Base-by-base conservation (phyloP, 2,888 invertebrate species). In the Criorhina ranunculi region DNA sequence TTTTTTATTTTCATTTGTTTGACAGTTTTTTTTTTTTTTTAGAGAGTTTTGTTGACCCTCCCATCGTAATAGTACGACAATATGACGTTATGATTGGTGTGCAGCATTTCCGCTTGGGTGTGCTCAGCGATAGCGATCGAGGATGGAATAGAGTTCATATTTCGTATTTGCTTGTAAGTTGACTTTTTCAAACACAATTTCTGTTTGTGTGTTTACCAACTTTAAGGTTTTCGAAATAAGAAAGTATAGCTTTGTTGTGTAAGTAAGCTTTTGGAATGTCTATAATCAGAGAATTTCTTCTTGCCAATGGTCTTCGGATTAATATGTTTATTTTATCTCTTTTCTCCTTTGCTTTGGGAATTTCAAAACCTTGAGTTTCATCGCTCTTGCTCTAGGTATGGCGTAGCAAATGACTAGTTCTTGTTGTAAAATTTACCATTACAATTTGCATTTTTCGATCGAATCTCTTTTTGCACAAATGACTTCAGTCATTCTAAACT, bases 21-120 rank as follows among this genome's bases (percentile, higher is more conserved):
- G 19, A 19, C 15, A 5, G 17, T 29, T 33, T 12, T 37, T n/a
- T 29, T 33, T 12, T 37, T n/a, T 46, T 51, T 11, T 19, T 5
- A 59, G 4, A 24, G 2, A 51, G 67, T 17, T 19, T 37, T 55
- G 7, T 44, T 55, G 44, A 11, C 35, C 70, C 24, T 17, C 12
- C 11, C 8, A 24, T 35, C 29, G 64, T 75, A 53, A 8, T 8
- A 15, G n/a, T 17, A 19, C n/a, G 46, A 12, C 15, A 40, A 70
- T 51, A 19, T 69, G 49, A 17, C 53, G 19, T 15, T 31, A 12
- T n/a, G 49, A 29, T 60, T 60, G 31, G 67, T 75, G 60, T 80
- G 62, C 40, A 80, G 44, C 66, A 46, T 67, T 67, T 80, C 67
- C 80, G 73, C 67, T 67, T 62, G 35, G 15, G 29, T 60, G 19